Evolutionary conservation across 2,113 vertebrate genomes (phyloP).

Genomic region (Malaclemys terrapin): DNA sequence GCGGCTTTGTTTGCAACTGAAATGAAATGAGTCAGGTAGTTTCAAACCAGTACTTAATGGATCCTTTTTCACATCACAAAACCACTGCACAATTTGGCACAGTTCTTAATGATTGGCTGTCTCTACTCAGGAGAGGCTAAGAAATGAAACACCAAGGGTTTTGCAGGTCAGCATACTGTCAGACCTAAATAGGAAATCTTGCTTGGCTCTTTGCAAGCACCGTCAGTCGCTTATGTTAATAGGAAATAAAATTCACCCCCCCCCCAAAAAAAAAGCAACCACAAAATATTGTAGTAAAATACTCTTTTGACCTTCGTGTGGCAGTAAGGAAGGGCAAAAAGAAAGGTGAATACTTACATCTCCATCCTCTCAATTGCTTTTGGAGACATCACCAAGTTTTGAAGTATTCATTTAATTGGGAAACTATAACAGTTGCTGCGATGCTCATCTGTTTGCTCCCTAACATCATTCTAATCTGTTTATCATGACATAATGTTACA

Average conservation of each 20-base stretch:
- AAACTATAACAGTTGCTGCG: slow-evolving; percentile 12
- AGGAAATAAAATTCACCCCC: slow-evolving; percentile 24
- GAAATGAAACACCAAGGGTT: slow-evolving; percentile 64
- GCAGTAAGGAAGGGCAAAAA: background rate
- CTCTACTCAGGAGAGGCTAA: slow-evolving; percentile 64
- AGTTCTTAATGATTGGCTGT: slow-evolving; percentile 72
- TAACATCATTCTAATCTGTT: background rate
- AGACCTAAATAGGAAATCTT: slow-evolving; percentile 51
- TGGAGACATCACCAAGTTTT: background rate
- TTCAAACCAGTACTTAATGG: slow-evolving; percentile 56
- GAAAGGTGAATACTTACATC: background rate
- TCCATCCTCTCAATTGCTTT: background rate
- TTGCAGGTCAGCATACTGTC: slow-evolving; percentile 69
- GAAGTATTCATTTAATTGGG: background rate
- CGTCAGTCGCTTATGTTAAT: slow-evolving; percentile 18
- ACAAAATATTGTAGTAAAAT: background rate
- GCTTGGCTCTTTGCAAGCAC: slow-evolving; percentile 17
- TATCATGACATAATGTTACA: background rate
- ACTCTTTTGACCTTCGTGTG: background rate
- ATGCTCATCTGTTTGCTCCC: background rate
- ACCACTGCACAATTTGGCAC: slow-evolving; percentile 59
- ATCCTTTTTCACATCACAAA: slow-evolving; percentile 68
- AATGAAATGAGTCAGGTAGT: slow-evolving; percentile 41
- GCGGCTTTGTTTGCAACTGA: slow-evolving; percentile 56
- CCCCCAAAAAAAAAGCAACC: background rate